A percentile compares a stretch with the other conserved stretches of the same genome.
Conservation (phyloP, 1,140 invertebrate species). For the Macrocentrus cingulum region DNA sequence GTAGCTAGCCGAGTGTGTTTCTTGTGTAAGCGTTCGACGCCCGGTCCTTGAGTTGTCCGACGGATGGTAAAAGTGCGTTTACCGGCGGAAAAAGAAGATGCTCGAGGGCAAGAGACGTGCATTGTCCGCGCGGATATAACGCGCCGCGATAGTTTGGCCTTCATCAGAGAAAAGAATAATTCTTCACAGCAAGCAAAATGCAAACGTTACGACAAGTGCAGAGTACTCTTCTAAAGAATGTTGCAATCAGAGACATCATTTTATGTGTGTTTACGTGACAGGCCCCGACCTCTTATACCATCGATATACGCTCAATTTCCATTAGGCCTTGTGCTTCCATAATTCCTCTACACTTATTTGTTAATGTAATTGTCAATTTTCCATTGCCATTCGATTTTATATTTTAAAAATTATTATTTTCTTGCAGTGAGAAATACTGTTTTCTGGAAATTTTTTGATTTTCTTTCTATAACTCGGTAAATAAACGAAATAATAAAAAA, state of each 20-base stretch:
- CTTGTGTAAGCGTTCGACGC: background rate
- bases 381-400: too few species aligned
- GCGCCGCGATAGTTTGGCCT: background rate
- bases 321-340: background rate
- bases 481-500: too few species aligned
- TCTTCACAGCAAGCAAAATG: too few species aligned
- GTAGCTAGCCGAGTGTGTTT: background rate
- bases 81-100: background rate
- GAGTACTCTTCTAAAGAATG: constrained; percentile 3
- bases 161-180: background rate
- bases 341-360: background rate
- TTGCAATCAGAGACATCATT: constrained; percentile 12
- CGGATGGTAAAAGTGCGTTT: background rate
- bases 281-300: background rate
- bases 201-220: constrained; percentile 13
- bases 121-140: constrained; percentile 3
- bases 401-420: too few species aligned
- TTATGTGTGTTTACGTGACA: constrained; percentile 15
- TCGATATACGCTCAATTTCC: background rate
- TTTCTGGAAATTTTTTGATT: too few species aligned
- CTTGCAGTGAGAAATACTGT: too few species aligned
- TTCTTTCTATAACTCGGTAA: too few species aligned
- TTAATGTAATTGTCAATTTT: constrained; percentile 4
- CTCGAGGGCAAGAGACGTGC: constrained; percentile 3
- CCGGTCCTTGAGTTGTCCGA: constrained; percentile 10